Conservation (phyloP, 2,797 vertebrate species). For the Forpus xanthops region DNA sequence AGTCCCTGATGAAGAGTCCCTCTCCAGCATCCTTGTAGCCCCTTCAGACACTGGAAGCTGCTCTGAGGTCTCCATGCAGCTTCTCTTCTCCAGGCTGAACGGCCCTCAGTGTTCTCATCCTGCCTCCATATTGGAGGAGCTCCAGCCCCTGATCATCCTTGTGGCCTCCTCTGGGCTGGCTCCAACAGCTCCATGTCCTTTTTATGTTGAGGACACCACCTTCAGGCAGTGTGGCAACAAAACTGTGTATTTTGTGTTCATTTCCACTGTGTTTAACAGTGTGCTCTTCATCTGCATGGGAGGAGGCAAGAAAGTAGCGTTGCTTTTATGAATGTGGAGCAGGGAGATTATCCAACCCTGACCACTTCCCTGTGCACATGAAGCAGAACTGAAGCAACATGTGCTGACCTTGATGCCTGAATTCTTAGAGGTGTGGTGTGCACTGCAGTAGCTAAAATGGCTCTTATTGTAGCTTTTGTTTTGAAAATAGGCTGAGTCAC, state of each 20-base stretch:
- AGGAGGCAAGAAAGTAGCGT: background rate
- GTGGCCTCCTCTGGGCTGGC: background rate
- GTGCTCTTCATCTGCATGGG: background rate
- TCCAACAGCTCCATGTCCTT: background rate
- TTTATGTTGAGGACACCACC: background rate
- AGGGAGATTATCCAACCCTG: background rate
- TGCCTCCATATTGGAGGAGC: background rate
- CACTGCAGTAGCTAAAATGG: background rate
- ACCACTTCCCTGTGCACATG: background rate
- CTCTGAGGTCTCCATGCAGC: background rate
- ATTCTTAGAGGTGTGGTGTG: background rate
- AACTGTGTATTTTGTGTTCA: background rate
- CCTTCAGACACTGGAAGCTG: background rate
- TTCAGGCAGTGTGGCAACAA: background rate
- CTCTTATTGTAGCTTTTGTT: conserved; percentile 40
- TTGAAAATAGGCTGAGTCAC: conserved; percentile 39
- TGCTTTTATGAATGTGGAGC: background rate
- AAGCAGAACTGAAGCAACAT: background rate
- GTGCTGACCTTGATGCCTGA: background rate
- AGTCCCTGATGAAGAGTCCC: no score
- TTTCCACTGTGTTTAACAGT: background rate
- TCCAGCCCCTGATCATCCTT: background rate
- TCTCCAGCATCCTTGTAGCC: no score
- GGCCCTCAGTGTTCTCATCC: background rate
- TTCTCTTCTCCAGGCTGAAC: background rate